These are phyloP conservation scores for Cyprinella venusta DNA, from an alignment of 2,797 vertebrate genomes.

Conservation along the genomic window DNA sequence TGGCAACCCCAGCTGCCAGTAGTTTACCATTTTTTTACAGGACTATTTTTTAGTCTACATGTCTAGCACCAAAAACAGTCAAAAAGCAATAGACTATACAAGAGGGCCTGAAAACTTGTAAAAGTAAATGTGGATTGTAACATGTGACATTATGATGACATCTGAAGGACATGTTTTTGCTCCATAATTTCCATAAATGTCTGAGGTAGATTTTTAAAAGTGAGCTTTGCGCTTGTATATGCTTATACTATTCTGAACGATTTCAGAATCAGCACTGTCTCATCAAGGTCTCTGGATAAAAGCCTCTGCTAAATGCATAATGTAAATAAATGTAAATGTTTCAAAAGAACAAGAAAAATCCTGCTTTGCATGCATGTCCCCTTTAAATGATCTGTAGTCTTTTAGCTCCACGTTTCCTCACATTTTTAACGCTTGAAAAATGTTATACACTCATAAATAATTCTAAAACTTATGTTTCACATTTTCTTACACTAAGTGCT, in stretches of 20 bases:
- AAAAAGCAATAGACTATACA: no score
- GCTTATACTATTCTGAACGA: background rate
- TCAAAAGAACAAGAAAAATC: background rate
- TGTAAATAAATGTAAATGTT: background rate
- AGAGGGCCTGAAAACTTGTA: background rate
- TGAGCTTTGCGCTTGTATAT: background rate
- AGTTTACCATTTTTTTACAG: no score
- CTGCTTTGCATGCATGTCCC: background rate
- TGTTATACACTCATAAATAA: constrained; percentile 22
- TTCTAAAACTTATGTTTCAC: constrained; percentile 19
- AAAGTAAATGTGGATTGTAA: background rate
- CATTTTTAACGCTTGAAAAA: background rate
- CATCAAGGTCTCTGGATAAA: background rate
- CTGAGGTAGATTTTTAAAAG: background rate
- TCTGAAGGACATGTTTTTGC: background rate
- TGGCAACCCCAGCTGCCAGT: no score
- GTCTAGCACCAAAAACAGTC: no score
- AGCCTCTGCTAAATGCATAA: background rate
- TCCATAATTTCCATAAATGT: background rate
- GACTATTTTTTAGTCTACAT: no score
- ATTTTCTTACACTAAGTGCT: background rate
- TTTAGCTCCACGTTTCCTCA: background rate
- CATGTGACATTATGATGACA: background rate
- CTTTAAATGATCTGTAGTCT: background rate
- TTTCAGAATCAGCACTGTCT: background rate